phyloP scores from a whole-genome alignment of 2,113 vertebrate genomes.

The Dolichotis patagonum region DNA sequence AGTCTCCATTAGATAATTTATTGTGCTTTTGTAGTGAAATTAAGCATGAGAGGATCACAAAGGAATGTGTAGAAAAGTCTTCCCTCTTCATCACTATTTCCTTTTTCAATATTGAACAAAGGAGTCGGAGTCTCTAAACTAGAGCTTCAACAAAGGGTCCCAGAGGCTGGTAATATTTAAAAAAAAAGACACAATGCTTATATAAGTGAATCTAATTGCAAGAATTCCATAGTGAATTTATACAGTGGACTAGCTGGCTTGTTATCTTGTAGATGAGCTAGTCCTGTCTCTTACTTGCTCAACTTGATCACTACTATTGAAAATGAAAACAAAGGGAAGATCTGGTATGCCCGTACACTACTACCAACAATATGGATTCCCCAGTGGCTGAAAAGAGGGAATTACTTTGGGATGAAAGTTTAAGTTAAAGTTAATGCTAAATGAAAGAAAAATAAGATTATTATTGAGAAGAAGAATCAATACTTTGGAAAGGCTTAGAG shows the following conservation, averaged over 20 bases:
- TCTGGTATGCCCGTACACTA: background rate
- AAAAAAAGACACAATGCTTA: background rate
- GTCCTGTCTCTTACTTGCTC: background rate
- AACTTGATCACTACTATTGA: background rate
- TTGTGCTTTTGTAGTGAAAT: background rate
- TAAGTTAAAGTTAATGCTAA: background rate
- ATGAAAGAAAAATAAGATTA: background rate
- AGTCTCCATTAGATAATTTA: background rate
- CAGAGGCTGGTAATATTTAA: too few species aligned
- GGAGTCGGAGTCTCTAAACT: background rate
- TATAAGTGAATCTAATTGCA: background rate
- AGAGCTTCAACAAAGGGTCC: background rate
- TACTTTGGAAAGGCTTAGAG: background rate
- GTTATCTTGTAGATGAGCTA: background rate
- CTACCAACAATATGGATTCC: background rate
- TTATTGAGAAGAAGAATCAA: background rate
- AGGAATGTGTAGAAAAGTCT: background rate
- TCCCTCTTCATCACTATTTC: background rate
- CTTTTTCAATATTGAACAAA: background rate
- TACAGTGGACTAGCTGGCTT: background rate
- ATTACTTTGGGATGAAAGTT: background rate
- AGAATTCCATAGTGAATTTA: background rate
- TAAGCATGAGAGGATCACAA: background rate
- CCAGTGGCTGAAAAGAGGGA: background rate
- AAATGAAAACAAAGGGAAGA: background rate